Conservation (phyloP, 2,888 invertebrate genomes). For the Drosophila multiciliata region DNA sequence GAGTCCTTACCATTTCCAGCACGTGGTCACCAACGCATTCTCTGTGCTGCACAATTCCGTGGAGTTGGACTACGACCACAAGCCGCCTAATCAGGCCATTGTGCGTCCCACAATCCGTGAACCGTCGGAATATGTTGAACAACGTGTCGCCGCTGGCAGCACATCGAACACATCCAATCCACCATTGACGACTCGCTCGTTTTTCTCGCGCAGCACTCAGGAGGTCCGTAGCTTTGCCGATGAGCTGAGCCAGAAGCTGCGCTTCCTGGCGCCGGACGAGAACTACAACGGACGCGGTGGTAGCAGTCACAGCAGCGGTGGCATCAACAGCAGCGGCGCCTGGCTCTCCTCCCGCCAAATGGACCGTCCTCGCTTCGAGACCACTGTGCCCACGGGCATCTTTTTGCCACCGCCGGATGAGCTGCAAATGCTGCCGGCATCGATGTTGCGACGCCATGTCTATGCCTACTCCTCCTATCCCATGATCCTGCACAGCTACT, state of each 20-base stretch:
- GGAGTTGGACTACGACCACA: conserved; percentile 66
- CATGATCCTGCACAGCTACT: conserved; percentile 76
- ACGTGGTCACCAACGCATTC: conserved; percentile 74
- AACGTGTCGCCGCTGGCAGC: conserved; percentile 48
- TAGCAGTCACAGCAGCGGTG: conserved; percentile 39
- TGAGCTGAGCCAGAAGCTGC: conserved; percentile 90
- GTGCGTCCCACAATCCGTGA: conserved; percentile 86
- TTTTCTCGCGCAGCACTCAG: conserved; percentile 72
- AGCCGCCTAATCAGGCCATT: conserved; percentile 86
- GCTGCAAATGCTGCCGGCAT: conserved; percentile 76
- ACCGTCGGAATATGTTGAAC: conserved; percentile 41
- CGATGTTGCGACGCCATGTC: conserved; percentile 84
- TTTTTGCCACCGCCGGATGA: conserved; percentile 91
- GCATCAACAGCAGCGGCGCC: conserved; percentile 42
- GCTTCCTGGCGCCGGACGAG: conserved; percentile 87
- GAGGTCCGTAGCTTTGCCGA: conserved; percentile 87
- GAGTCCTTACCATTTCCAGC: conserved; percentile 67
- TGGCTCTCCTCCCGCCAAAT: conserved; percentile 59
- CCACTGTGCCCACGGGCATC: conserved; percentile 92
- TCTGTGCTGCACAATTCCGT: conserved; percentile 68
- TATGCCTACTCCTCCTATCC: conserved; percentile 90
- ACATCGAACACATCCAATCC: conserved; percentile 17
- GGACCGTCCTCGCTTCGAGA: conserved; percentile 89
- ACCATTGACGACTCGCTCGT: conserved; percentile 85
- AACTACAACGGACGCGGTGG: conserved; percentile 83